Base-by-base conservation (phyloP, 2,888 invertebrate species). In the Agrypnus murinus region DNA sequence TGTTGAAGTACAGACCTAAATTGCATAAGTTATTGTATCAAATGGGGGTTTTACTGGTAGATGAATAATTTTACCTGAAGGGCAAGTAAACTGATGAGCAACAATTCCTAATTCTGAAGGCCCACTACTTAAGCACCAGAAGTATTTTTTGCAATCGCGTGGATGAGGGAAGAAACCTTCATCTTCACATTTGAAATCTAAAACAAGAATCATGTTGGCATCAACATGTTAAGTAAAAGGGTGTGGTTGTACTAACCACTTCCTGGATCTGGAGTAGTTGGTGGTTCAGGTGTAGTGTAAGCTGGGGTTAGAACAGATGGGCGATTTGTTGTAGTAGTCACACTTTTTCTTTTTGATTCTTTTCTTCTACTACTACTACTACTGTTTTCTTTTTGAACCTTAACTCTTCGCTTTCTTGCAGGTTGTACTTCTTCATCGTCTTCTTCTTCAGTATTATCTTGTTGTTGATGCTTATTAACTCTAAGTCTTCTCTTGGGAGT, bases 121-220 rank as follows among this genome's bases (percentile, higher is more conserved):
- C 2, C 95, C 95, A 78, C 93, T 94, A 82, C 95, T 95, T 74
- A 97, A 87, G 82, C 97, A 97, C 96, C 97, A 97, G 87, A 95
- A 97, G 82, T 97, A 97, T 83, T 96, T 96, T 84, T 96, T 95
- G 85, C 97, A 97, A 84, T 97, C 96, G 43, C 94, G 90, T 0
- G 96, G 96, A 86, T 97, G 96, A 12, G 92, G 92, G 87, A 92
- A 97, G 87, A 97, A 97, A 1, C 97, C 97, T 87, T 97, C 97
- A 75, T 97, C 96, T 78, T 92, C 93, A 83, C 97, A 97, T 83
- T 95, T 95, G 85, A 97, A 97, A 82, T 94, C 95, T 93, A 86
- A 7, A 83, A 84, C 75, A 72, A 60, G 73, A 25, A 25, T 5
- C 25, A 3, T 25, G n/a, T n/a, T n/a, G n/a, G n/a, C n/a, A n/a